These are phyloP conservation scores for Dolomedes plantarius DNA, from an alignment of 2,888 invertebrate genomes.

Conservation along the genomic window DNA sequence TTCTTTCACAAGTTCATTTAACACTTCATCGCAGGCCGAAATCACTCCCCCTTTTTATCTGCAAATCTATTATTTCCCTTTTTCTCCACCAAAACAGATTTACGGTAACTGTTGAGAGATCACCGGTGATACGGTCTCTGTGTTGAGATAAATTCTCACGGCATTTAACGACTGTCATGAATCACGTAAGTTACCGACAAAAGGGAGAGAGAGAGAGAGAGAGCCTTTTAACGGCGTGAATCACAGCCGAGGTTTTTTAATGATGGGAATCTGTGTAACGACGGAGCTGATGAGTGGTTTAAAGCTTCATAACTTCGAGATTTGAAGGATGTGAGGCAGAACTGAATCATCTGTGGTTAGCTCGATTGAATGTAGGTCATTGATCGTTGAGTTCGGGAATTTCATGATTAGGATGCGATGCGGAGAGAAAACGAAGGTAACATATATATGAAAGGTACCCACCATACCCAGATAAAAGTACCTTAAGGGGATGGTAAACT, in stretches of 20 bases:
- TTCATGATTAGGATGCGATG: too few relatives aligned
- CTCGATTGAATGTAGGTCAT: too few relatives aligned
- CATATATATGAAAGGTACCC: too few relatives aligned
- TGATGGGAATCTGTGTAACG: background rate
- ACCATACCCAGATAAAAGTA: too few relatives aligned
- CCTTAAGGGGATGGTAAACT: too few relatives aligned
- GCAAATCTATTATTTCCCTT: background rate
- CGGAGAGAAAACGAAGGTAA: too few relatives aligned
- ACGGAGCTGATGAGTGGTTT: background rate
- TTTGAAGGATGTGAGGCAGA: too few relatives aligned
- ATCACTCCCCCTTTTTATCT: background rate
- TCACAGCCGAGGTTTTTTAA: background rate
- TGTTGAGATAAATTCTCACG: slow-evolving; percentile 13
- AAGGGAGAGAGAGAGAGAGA: background rate
- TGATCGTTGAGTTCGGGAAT: too few relatives aligned
- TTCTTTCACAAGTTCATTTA: background rate
- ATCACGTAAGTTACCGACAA: slow-evolving; percentile 13
- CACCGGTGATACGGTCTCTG: background rate
- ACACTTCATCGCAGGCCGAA: background rate
- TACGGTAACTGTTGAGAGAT: slow-evolving; percentile 8
- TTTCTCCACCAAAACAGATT: background rate
- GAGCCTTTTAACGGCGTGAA: slow-evolving; percentile 2
- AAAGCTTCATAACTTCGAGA: background rate
- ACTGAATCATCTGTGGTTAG: too few relatives aligned
- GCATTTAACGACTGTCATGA: slow-evolving; percentile 16